Percentiles rank a stretch among this genome's conserved stretches.
These are phyloP conservation scores for Denticeps clupeoides DNA, from an alignment of 2,797 vertebrate species.

Conservation along the genomic window DNA sequence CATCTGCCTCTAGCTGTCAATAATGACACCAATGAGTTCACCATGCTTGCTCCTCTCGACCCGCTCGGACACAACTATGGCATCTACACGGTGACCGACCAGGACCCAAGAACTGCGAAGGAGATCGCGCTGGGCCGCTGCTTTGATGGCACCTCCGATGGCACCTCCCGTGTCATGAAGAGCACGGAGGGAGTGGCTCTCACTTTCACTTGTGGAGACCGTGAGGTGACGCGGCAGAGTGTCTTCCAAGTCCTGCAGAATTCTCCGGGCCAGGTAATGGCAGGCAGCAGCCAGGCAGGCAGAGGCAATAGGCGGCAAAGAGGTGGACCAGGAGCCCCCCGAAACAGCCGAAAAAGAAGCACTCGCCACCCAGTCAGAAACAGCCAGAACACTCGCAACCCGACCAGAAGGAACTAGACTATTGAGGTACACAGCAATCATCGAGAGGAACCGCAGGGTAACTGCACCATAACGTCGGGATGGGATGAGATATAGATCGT, in stretches of 20 bases:
- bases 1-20: conserved; percentile 90
- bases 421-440: too few relatives aligned
- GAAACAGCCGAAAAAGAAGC: conserved; percentile 45
- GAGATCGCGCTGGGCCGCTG: conserved; percentile 93
- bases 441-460: too few relatives aligned
- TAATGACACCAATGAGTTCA: conserved; percentile 91
- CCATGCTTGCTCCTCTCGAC: conserved; percentile 92
- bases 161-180: conserved; percentile 89
- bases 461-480: background rate
- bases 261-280: conserved; percentile 43
- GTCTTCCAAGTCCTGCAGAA: conserved; percentile 75
- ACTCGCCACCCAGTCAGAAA: conserved; percentile 41
- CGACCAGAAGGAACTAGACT: too few relatives aligned
- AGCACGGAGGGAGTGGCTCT: conserved; percentile 76
- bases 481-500: background rate
- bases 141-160: conserved; percentile 89
- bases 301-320: conserved; percentile 47
- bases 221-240: conserved; percentile 63
- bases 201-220: conserved; percentile 78
- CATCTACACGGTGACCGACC: conserved; percentile 96
- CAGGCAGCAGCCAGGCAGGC: conserved; percentile 47
- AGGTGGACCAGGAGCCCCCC: conserved; percentile 32
- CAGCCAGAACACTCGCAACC: conserved; percentile 8
- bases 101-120: conserved; percentile 87
- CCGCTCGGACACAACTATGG: conserved; percentile 95